Conservation (phyloP, 2,113 vertebrate species). For the Myiozetetes cayanensis region DNA sequence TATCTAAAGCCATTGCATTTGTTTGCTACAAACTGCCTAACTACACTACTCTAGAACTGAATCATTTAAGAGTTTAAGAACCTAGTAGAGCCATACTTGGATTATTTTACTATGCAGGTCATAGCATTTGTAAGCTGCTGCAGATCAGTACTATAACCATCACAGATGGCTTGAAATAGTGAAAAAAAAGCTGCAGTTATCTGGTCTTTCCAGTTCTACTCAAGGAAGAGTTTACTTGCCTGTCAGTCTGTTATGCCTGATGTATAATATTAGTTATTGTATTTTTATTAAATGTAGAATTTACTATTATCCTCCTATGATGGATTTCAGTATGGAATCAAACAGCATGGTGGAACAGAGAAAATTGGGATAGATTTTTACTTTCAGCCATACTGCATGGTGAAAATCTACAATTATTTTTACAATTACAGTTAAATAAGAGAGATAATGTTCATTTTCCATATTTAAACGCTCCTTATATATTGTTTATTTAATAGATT, state of each 20-base stretch:
- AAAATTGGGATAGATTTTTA: background rate
- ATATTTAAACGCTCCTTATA: background rate
- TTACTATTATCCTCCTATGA: background rate
- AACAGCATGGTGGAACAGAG: background rate
- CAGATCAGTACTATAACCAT: background rate
- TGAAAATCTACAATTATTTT: background rate
- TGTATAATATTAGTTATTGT: background rate
- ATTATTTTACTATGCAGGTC: background rate
- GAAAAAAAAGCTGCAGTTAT: background rate
- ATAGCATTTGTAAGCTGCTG: accelerated
- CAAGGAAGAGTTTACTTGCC: background rate
- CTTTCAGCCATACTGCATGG: background rate
- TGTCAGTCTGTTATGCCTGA: background rate
- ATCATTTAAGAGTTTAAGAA: background rate
- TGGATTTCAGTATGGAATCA: background rate
- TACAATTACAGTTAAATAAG: background rate
- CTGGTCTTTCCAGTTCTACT: background rate
- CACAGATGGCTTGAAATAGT: background rate
- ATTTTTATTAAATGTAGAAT: background rate
- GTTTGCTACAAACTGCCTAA: background rate
- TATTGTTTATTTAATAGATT: background rate
- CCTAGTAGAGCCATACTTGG: background rate
- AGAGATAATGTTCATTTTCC: background rate
- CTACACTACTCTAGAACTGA: background rate
- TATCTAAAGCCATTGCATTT: background rate